Base-by-base conservation (phyloP, 2,797 vertebrate genomes). In the Labroides dimidiatus region DNA sequence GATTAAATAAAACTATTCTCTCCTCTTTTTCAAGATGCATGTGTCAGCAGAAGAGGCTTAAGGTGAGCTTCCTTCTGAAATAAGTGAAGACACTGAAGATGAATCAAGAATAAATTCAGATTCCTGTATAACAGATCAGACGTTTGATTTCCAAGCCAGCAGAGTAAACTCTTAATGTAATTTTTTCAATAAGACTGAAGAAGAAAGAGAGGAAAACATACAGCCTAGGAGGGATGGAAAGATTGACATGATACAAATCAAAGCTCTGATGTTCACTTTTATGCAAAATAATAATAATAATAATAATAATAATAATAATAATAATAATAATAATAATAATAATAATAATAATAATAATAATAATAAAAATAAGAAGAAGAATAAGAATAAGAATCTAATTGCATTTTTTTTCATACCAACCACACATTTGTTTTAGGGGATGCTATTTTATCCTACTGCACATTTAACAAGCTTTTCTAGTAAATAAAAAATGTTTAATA, bases 1-100 rank as follows among this genome's bases (percentile, higher is more conserved):
- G 47, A 78, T 80, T 37, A 58, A 79, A 72, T 65, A n/a, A 45
- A 75, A 59, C 57, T 39, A 11, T 33, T 53, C 41, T 64, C 36
- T 58, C 41, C 54, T 61, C 39, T 9, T 23, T 71, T 52, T 16
- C 37, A 63, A 53, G 62, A 37, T 13, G 36, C 21, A 20, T 36
- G 44, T 1, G 53, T 72, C 36, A 73, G 48, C 30, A 68, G 37
- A 69, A 20, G 41, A 14, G 30, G 41, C 41, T 59, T 20, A 23
- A 43, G 15, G 7, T 50, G 23, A n/a, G 9, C 37, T 48, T 20
- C 24, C 10, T 27, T 44, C 11, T 24, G 59, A 65, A 52, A 57
- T 36, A 43, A 54, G 10, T 57, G 6, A 44, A 65, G 37, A 50
- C 13, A 62, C 41, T 2, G 15, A 56, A 33, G 39, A 45, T 55